Evolutionary conservation across 2,888 invertebrate species (phyloP).

Genomic region (Merodon equestris): DNA sequence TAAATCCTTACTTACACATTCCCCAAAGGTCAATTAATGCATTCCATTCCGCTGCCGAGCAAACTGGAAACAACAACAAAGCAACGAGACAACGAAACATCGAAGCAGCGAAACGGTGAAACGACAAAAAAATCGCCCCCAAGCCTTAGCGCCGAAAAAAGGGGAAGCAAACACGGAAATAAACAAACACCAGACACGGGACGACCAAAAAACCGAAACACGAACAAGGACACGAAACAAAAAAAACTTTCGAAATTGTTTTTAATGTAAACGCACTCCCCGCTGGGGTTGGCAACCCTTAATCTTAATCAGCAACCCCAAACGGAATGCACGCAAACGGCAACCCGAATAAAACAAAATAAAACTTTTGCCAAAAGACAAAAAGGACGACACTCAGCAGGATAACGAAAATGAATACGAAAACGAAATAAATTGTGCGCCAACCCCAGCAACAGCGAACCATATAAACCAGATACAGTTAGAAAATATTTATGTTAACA

Average conservation of each 20-base stretch:
- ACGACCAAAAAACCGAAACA: conserved; percentile 41
- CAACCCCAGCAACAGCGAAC: neutral
- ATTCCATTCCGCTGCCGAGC: conserved; percentile 31
- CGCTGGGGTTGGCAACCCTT: conserved; percentile 66
- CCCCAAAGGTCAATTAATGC: conserved; percentile 68
- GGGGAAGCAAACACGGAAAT: conserved; percentile 55
- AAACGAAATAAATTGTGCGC: conserved; percentile 51
- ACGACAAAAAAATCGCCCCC: conserved; percentile 39
- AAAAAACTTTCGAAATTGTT: conserved; percentile 65
- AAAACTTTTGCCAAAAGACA: conserved; percentile 43
- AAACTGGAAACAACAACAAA: conserved; percentile 13
- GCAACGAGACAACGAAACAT: neutral
- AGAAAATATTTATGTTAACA: conserved; percentile 64
- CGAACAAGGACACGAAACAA: conserved; percentile 15
- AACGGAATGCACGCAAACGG: conserved; percentile 50
- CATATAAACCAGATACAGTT: conserved; percentile 59
- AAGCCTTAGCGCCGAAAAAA: conserved; percentile 26
- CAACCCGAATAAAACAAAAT: conserved; percentile 18
- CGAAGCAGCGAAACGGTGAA: too few relatives aligned
- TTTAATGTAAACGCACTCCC: conserved; percentile 65
- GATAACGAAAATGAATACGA: conserved; percentile 25
- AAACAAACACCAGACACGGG: conserved; percentile 58
- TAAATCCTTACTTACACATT: conserved; percentile 67
- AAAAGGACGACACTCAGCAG: conserved; percentile 65
- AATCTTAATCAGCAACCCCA: conserved; percentile 63